Percentiles rank a stretch among this genome's conserved stretches.
These are phyloP conservation scores for Pipistrellus kuhlii DNA, from an alignment of 2,797 vertebrate genomes.

Conservation along the genomic window DNA sequence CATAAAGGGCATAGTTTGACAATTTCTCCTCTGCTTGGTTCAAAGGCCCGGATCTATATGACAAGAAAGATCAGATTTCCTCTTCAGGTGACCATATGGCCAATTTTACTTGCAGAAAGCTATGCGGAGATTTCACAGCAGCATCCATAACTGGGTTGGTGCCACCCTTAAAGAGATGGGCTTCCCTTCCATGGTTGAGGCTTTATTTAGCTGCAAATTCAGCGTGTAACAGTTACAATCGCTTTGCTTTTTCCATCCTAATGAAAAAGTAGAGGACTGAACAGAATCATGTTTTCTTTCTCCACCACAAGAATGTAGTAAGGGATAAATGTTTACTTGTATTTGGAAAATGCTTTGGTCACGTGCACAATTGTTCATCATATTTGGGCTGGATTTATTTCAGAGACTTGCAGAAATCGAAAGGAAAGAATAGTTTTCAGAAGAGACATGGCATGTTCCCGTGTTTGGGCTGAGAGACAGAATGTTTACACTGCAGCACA, in stretches of 20 bases:
- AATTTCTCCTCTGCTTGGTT: neutral
- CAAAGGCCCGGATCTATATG: neutral
- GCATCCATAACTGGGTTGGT: neutral
- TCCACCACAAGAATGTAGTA: neutral
- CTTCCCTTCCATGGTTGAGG: neutral
- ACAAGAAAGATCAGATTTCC: slow-evolving; percentile 37
- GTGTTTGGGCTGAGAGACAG: neutral
- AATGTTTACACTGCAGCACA: neutral
- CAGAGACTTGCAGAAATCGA: slow-evolving; percentile 28
- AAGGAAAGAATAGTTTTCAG: neutral
- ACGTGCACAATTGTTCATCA: neutral
- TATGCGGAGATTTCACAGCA: neutral
- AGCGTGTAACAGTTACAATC: neutral
- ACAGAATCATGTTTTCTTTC: neutral
- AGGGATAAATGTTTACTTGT: neutral
- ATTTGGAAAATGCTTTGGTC: slow-evolving; percentile 35
- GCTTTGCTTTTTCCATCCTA: slow-evolving; percentile 10
- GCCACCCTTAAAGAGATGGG: neutral
- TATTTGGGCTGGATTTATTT: neutral
- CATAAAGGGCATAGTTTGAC: neutral
- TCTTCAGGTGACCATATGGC: neutral
- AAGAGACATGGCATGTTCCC: neutral
- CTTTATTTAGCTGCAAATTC: slow-evolving; percentile 31
- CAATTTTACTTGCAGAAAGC: neutral
- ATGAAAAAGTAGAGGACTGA: neutral